A percentile compares a stretch with the other conserved stretches of the same genome.
Evolutionary conservation across 2,797 vertebrate species (phyloP).

Genomic region (Florisuga fusca): DNA sequence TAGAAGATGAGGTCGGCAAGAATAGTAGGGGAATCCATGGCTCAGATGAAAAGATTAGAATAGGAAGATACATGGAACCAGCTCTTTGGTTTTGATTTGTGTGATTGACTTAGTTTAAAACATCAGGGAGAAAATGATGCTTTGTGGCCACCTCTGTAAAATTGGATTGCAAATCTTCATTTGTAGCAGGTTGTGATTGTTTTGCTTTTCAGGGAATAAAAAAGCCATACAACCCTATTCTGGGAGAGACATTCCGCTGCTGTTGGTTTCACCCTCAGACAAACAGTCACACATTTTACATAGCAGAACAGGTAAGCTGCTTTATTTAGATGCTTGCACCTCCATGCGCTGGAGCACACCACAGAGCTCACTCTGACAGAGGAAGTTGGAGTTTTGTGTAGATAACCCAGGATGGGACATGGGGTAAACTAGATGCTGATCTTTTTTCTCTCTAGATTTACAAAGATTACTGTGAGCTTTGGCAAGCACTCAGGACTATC

Average conservation of each 20-base stretch:
- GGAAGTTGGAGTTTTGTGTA: neutral
- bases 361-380: neutral
- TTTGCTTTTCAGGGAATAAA: conserved; percentile 88
- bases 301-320: conserved; percentile 90
- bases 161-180: neutral
- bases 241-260: conserved; percentile 96
- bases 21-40: neutral
- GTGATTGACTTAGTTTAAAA: neutral
- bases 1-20: neutral
- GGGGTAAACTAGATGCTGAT: neutral
- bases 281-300: conserved; percentile 94
- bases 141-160: neutral
- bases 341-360: neutral
- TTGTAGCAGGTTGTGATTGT: neutral
- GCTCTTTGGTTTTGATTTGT: neutral
- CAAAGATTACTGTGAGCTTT: neutral
- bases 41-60: neutral
- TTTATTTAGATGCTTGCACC: neutral
- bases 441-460: neutral
- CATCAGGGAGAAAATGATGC: neutral
- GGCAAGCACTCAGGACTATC: neutral
- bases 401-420: neutral
- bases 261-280: conserved; percentile 94
- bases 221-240: conserved; percentile 97
- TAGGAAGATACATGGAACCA: neutral